phyloP scores from a whole-genome alignment of 2,888 invertebrate genomes.

The Lissonota sp. region DNA sequence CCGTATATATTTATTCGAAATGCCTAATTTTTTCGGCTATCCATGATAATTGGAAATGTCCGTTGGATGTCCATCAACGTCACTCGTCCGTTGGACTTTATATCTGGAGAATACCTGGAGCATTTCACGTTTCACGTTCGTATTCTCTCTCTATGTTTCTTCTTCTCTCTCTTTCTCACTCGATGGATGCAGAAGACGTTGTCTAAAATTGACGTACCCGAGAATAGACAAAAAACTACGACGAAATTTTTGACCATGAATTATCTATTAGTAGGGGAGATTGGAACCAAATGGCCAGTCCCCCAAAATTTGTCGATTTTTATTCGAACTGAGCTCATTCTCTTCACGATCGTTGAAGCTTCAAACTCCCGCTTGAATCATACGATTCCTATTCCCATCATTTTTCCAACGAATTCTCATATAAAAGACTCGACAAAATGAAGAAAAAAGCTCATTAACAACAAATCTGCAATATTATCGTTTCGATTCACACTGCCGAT shows the following conservation, averaged over 20 bases:
- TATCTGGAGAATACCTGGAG: conserved; percentile 32
- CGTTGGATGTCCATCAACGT: conserved; percentile 80
- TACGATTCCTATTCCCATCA: too few relatives aligned
- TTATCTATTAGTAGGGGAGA: too few relatives aligned
- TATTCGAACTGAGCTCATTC: too few relatives aligned
- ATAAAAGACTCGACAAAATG: too few relatives aligned
- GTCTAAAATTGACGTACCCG: conserved; percentile 11
- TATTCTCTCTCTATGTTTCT: conserved; percentile 65
- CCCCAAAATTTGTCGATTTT: too few relatives aligned
- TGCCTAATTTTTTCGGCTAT: conserved; percentile 73
- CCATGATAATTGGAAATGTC: conserved; percentile 81
- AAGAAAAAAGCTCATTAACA: too few relatives aligned
- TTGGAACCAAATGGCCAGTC: too few relatives aligned
- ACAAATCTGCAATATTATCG: too few relatives aligned
- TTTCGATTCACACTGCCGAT: too few relatives aligned
- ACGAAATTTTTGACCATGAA: conserved; percentile 66
- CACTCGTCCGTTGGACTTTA: conserved; percentile 67
- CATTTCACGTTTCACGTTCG: conserved; percentile 68
- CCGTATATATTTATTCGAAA: conserved; percentile 19
- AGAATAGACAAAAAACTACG: background rate
- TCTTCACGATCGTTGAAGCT: too few relatives aligned
- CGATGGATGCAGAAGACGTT: conserved; percentile 47
- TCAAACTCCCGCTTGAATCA: too few relatives aligned
- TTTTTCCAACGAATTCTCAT: too few relatives aligned
- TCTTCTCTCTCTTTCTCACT: conserved; percentile 44